Percentiles rank a stretch among this genome's conserved stretches.
Evolutionary conservation across 1,140 invertebrate genomes (phyloP).

Genomic region (Vanessa atalanta): DNA sequence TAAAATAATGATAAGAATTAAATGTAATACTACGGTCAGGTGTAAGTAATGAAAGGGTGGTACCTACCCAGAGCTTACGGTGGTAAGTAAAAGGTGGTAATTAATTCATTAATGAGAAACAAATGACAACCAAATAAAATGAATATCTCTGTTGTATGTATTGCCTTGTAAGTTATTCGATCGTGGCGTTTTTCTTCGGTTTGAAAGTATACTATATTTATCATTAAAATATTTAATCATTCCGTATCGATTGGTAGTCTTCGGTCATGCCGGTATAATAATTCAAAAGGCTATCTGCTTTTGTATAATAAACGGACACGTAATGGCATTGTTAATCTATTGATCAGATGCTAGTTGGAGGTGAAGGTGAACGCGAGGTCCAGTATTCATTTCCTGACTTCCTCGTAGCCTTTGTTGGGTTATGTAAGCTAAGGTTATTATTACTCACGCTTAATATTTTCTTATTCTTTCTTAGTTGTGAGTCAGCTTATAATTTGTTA

Average conservation of each 20-base stretch:
- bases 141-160: too few relatives aligned
- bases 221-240: not conserved
- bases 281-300: not conserved
- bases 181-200: too few relatives aligned
- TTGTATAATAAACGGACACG: slow-evolving; percentile 13
- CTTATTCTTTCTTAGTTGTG: not conserved
- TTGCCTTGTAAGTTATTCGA: too few relatives aligned
- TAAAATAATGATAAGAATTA: too few relatives aligned
- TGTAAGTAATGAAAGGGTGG: too few relatives aligned
- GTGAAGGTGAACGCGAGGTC: slow-evolving; percentile 28
- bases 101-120: too few relatives aligned
- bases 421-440: slow-evolving; percentile 15
- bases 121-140: too few relatives aligned
- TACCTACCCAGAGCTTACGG: too few relatives aligned
- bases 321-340: slow-evolving; percentile 24
- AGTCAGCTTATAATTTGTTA: not conserved
- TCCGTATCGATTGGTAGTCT: not conserved
- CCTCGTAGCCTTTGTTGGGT: slow-evolving; percentile 17
- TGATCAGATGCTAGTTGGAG: slow-evolving; percentile 14
- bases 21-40: too few relatives aligned
- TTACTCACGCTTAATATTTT: slow-evolving; percentile 8
- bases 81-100: too few relatives aligned
- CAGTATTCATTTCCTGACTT: slow-evolving; percentile 22
- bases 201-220: not conserved
- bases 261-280: not conserved